These are phyloP conservation scores for Tipula confusa DNA, from an alignment of 2,888 invertebrate genomes.

Conservation along the genomic window DNA sequence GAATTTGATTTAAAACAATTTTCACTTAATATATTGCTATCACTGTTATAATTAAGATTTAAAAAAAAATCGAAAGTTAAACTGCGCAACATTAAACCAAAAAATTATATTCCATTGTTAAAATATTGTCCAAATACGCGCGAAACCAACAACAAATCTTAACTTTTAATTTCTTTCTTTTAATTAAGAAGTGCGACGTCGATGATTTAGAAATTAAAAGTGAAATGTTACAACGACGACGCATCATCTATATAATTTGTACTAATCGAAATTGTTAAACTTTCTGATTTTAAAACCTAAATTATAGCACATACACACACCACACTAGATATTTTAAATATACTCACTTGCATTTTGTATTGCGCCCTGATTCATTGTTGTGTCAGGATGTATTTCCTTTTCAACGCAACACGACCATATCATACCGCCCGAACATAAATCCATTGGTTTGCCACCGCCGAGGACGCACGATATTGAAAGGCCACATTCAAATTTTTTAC, in stretches of 20 bases:
- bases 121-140: background rate
- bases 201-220: constrained; percentile 6
- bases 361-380: constrained; percentile 56
- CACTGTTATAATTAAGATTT: background rate
- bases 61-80: background rate
- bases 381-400: constrained; percentile 58
- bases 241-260: too few relatives aligned
- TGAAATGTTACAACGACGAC: background rate
- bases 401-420: constrained; percentile 94
- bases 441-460: constrained; percentile 80
- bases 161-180: constrained; percentile 25
- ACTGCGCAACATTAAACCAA: background rate
- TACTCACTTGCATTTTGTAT: constrained; percentile 87
- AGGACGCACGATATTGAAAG: constrained; percentile 87
- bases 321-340: background rate
- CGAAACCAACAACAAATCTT: background rate
- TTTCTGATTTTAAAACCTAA: background rate
- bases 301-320: background rate
- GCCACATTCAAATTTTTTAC: constrained; percentile 82
- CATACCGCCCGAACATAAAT: constrained; percentile 88
- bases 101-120: background rate
- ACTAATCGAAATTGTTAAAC: background rate
- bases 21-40: background rate
- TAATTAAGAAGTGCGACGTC: background rate
- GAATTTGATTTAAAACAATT: too few relatives aligned